phyloP scores from a whole-genome alignment of 2,113 vertebrate genomes.

The Natator depressus region DNA sequence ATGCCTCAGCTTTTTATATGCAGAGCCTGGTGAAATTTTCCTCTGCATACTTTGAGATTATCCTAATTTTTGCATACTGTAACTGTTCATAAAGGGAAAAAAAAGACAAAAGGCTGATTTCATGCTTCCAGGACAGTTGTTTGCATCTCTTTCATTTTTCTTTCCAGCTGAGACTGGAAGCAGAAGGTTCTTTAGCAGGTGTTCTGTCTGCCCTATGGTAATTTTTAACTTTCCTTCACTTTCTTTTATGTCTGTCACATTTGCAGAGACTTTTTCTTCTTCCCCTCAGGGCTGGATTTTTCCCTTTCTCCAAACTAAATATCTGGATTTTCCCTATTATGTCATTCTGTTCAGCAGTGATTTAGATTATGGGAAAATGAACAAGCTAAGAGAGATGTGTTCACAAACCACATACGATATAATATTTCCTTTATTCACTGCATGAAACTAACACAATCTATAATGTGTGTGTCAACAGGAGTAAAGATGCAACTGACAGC shows the following conservation, averaged over 20 bases:
- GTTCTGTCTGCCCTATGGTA: slow-evolving; percentile 82
- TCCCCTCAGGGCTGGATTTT: slow-evolving; percentile 19
- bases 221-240: slow-evolving; percentile 84
- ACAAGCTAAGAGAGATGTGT: neutral
- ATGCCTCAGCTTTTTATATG: slow-evolving; percentile 85
- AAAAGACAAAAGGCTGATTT: slow-evolving; percentile 84
- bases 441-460: neutral
- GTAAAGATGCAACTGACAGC: slow-evolving; percentile 13
- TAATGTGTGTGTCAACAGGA: neutral
- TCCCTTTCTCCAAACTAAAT: slow-evolving; percentile 16
- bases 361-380: slow-evolving; percentile 22
- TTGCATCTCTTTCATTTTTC: slow-evolving; percentile 86
- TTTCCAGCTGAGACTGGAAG: slow-evolving; percentile 84
- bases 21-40: slow-evolving; percentile 78
- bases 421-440: slow-evolving; percentile 41
- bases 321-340: slow-evolving; percentile 59
- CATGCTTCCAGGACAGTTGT: slow-evolving; percentile 81
- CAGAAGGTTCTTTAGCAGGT: slow-evolving; percentile 83
- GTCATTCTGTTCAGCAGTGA: slow-evolving; percentile 38
- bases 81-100: slow-evolving; percentile 79
- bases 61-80: slow-evolving; percentile 84
- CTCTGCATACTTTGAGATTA: slow-evolving; percentile 78
- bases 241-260: slow-evolving; percentile 81
- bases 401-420: slow-evolving; percentile 44
- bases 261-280: slow-evolving; percentile 59